Conservation (phyloP, 2,113 vertebrate genomes). For the Takifugu flavidus region DNA sequence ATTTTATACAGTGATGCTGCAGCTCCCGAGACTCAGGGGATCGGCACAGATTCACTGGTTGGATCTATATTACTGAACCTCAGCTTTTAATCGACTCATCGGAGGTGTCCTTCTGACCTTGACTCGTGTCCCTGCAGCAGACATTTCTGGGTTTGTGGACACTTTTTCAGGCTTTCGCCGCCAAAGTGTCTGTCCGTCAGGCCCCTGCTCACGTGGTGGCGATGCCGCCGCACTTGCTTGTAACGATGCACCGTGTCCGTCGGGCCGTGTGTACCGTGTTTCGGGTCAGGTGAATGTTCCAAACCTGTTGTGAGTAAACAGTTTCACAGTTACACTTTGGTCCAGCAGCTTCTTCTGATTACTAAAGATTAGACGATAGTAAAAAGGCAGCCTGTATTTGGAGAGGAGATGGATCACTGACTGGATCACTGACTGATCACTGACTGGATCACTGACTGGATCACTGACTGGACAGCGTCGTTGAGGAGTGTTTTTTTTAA, state of each 20-base stretch:
- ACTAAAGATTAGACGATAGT: not conserved
- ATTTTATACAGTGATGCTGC: no score
- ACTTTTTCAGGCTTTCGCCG: not conserved
- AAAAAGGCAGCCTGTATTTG: slow-evolving; percentile 7
- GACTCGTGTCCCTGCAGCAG: not conserved
- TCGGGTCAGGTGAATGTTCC: slow-evolving; percentile 1
- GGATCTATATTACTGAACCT: no score
- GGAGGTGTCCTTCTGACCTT: not conserved
- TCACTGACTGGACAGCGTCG: not conserved
- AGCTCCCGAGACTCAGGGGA: no score
- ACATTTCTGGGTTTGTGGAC: not conserved
- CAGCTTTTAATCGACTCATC: not conserved
- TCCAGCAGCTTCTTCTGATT: slow-evolving; percentile 1
- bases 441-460: not conserved
- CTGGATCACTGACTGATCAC: no score
- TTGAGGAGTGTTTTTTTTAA: not conserved
- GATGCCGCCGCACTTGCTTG: not conserved
- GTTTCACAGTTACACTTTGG: not conserved
- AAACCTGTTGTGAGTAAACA: slow-evolving; percentile 17
- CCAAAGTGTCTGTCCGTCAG: not conserved
- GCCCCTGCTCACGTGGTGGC: not conserved
- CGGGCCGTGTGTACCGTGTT: not conserved
- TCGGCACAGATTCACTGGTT: not conserved
- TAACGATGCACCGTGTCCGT: not conserved
- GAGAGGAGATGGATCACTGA: not conserved